These are phyloP conservation scores for Caenorhabditis elegans DNA, from an alignment of 1,140 invertebrate genomes.

Conservation along the genomic window WBcel235 BX284605.5:5232501-5233000, in stretches of 20 bases:
- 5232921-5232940: conserved; percentile 48
- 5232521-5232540: neutral
- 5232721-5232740: conserved; percentile 74
- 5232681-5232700: neutral
- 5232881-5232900: conserved; percentile 61
- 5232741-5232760: conserved; percentile 78
- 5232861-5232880: conserved; percentile 66
- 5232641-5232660: conserved; percentile 54
- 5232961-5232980: conserved; percentile 70
- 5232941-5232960: conserved; percentile 47
- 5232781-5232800: conserved; percentile 69
- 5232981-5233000: too few species aligned
- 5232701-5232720: too few species aligned
- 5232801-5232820: conserved; percentile 69
- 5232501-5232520: neutral
- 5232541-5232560: neutral
- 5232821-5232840: conserved; percentile 61
- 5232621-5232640: conserved; percentile 47
- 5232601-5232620: conserved; percentile 15
- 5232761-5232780: conserved; percentile 81
- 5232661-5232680: conserved; percentile 54
- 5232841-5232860: conserved; percentile 65
- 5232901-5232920: conserved; percentile 58
- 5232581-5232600: neutral
- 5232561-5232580: neutral